phyloP scores from a whole-genome alignment of 2,113 vertebrate species.

The Bothrops jararaca region DNA sequence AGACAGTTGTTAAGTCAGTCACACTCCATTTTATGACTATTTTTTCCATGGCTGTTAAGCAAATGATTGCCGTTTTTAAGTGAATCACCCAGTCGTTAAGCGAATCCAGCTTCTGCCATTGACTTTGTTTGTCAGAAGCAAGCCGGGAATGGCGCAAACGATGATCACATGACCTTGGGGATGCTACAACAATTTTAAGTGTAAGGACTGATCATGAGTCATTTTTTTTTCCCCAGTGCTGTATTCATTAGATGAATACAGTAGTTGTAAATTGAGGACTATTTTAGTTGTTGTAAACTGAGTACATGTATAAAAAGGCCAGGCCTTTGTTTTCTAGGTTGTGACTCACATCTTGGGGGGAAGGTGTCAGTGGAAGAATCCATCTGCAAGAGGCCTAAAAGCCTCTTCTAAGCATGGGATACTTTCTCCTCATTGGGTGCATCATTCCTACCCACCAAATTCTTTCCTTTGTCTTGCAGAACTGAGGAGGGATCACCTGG shows the following conservation, averaged over 20 bases:
- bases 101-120: too few relatives aligned
- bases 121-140: too few relatives aligned
- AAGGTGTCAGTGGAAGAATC: neutral
- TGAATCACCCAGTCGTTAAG: too few relatives aligned
- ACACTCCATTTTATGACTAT: too few relatives aligned
- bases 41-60: too few relatives aligned
- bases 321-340: neutral
- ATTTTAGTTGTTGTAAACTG: neutral
- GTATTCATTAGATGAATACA: neutral
- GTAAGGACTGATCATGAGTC: neutral
- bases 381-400: neutral
- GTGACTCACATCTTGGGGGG: neutral
- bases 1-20: too few relatives aligned
- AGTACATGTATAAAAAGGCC: neutral
- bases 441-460: neutral
- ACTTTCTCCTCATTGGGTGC: neutral
- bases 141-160: too few relatives aligned
- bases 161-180: neutral
- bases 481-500: neutral
- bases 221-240: neutral
- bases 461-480: neutral
- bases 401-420: neutral
- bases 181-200: neutral
- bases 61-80: too few relatives aligned
- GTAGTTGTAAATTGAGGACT: neutral